These are phyloP conservation scores for Diorhabda elongata DNA, from an alignment of 1,140 invertebrate species.

Conservation along the genomic window DNA sequence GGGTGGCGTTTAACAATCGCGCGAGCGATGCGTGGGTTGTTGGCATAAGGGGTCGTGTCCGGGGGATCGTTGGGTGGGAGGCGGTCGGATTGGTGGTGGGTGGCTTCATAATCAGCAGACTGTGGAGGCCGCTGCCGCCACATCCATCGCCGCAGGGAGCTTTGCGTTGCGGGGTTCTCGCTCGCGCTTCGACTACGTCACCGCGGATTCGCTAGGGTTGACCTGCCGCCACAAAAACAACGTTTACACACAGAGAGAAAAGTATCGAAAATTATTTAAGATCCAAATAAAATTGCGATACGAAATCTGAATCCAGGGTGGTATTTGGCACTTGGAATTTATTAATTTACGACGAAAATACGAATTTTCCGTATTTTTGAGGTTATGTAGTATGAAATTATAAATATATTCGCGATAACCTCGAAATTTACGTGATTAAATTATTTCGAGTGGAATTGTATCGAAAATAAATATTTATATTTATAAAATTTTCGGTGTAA, in stretches of 20 bases:
- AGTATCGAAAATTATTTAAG: not conserved
- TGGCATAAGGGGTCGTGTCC: slow-evolving; percentile 18
- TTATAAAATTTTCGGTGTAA: slow-evolving; percentile 22
- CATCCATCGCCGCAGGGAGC: not conserved
- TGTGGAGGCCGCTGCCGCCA: slow-evolving; percentile 31
- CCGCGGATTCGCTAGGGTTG: slow-evolving; percentile 39
- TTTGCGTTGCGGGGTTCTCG: slow-evolving; percentile 22
- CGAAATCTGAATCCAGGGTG: not conserved
- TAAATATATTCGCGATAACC: not conserved
- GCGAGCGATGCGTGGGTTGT: slow-evolving; percentile 21
- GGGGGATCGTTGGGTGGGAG: not conserved
- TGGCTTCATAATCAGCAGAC: slow-evolving; percentile 43
- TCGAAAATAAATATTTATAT: not conserved
- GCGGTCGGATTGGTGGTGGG: slow-evolving; percentile 17
- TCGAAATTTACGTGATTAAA: not conserved
- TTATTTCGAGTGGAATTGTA: not conserved
- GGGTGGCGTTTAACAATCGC: slow-evolving; percentile 33
- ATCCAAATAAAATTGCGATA: not conserved
- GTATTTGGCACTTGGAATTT: not conserved
- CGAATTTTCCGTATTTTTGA: not conserved
- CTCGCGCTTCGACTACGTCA: slow-evolving; percentile 39
- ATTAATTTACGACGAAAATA: not conserved
- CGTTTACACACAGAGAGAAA: slow-evolving; percentile 21
- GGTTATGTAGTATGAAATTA: not conserved
- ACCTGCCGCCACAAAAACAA: slow-evolving; percentile 41